Conservation (phyloP, 2,113 vertebrate genomes). For the Mormyrus lacerda region DNA sequence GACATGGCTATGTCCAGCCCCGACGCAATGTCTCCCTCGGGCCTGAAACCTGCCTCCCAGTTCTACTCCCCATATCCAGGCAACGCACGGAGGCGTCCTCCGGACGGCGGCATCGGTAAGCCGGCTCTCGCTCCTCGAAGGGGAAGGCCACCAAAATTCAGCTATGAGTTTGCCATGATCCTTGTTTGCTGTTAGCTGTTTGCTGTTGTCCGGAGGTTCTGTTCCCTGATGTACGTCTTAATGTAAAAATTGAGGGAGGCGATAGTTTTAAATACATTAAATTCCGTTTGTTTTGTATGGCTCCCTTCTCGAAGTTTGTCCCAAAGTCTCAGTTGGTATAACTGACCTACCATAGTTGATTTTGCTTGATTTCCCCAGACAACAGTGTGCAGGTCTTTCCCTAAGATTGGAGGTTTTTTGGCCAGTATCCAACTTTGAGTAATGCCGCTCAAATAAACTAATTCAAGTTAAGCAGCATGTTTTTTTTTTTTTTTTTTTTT, state of each 20-base stretch:
- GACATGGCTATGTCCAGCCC: constrained; percentile 84
- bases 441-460: not conserved
- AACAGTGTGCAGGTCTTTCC: not conserved
- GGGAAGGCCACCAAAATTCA: not conserved
- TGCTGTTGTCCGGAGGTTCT: not conserved
- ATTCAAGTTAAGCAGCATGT: not conserved
- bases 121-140: not conserved
- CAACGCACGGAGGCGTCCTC: constrained; percentile 83
- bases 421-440: not conserved
- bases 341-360: not conserved
- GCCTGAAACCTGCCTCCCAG: constrained; percentile 77
- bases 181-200: not conserved
- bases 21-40: constrained; percentile 82
- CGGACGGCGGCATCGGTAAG: constrained; percentile 80
- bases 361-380: not conserved
- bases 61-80: constrained; percentile 80
- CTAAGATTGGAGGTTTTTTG: not conserved
- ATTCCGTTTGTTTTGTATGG: not conserved
- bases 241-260: not conserved
- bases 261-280: not conserved
- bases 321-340: not conserved
- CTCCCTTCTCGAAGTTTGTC: not conserved
- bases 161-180: not conserved
- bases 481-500: not conserved
- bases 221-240: not conserved